These are phyloP conservation scores for Panagrolaimus sp. DNA, from an alignment of 1,140 invertebrate species.

Conservation along the genomic window DNA sequence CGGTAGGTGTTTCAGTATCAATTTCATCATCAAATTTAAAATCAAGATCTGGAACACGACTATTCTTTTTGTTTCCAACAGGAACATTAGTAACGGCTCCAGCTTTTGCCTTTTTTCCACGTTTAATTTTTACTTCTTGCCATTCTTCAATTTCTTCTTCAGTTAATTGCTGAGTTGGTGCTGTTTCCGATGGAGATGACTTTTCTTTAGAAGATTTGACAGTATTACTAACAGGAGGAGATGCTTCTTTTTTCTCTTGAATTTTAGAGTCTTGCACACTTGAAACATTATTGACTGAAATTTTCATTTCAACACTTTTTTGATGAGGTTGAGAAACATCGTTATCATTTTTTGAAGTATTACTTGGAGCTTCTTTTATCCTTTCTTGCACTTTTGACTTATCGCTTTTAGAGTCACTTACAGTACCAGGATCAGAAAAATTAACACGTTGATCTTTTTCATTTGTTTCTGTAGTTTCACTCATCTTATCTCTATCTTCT, in stretches of 20 bases:
- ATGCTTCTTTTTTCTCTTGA: conserved; percentile 11
- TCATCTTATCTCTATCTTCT: neutral
- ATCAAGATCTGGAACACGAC: conserved; percentile 68
- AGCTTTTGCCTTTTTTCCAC: conserved; percentile 33
- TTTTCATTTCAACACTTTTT: neutral
- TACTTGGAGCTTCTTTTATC: neutral
- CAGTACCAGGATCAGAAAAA: neutral
- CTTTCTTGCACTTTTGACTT: no score
- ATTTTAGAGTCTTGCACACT: neutral
- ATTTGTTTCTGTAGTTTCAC: conserved; percentile 5
- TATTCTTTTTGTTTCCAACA: neutral
- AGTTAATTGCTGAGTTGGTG: conserved; percentile 3
- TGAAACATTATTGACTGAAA: neutral
- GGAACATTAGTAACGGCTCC: neutral
- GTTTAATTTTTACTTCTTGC: conserved; percentile 47
- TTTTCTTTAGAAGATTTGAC: neutral
- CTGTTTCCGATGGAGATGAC: neutral
- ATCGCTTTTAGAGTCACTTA: neutral
- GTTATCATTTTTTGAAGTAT: neutral
- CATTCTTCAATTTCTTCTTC: conserved; percentile 22
- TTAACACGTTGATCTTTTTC: neutral
- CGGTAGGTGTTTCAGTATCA: neutral
- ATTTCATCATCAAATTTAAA: conserved; percentile 92
- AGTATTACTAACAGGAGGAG: neutral
- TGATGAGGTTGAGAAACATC: neutral